A percentile compares a stretch with the other conserved stretches of the same genome.
Evolutionary conservation across 2,888 invertebrate species (phyloP).

Genomic region (Elysia crispata): DNA sequence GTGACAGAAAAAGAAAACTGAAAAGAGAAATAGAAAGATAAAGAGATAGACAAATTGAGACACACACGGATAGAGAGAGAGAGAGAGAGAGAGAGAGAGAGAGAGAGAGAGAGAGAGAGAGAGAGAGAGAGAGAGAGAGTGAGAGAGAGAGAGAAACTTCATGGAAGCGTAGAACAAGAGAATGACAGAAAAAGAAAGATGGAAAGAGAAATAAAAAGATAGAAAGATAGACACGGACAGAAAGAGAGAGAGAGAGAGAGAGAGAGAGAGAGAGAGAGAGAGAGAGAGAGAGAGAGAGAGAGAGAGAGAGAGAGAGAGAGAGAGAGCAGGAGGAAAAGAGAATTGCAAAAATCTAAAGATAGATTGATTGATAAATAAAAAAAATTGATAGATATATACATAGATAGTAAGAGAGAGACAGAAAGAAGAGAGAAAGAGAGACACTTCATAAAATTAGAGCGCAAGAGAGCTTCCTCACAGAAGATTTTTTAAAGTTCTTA

Average conservation of each 20-base stretch:
- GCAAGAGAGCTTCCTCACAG: too few relatives aligned
- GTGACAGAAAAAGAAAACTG: conserved; percentile 30
- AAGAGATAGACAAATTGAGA: conserved; percentile 6
- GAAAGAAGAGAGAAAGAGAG: background rate
- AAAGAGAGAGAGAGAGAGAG: too few relatives aligned
- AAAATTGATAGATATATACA: conserved; percentile 28
- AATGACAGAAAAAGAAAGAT: too few relatives aligned
- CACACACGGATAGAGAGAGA: conserved; percentile 20
- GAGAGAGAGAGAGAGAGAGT: background rate
- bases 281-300: too few relatives aligned
- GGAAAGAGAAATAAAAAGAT: too few relatives aligned
- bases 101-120: conserved; percentile 18
- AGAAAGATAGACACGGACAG: too few relatives aligned
- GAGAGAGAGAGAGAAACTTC: too few relatives aligned
- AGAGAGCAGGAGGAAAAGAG: background rate
- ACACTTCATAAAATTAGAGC: too few relatives aligned
- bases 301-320: too few relatives aligned
- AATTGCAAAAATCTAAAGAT: conserved; percentile 28
- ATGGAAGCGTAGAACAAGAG: too few relatives aligned
- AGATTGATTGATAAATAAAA: background rate
- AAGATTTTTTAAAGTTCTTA: too few relatives aligned
- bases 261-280: too few relatives aligned
- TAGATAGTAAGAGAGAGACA: background rate
- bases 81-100: conserved; percentile 20
- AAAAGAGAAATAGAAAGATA: conserved; percentile 31